Base-by-base conservation (phyloP, 2,113 vertebrate genomes). In the Cepphus grylle region DNA sequence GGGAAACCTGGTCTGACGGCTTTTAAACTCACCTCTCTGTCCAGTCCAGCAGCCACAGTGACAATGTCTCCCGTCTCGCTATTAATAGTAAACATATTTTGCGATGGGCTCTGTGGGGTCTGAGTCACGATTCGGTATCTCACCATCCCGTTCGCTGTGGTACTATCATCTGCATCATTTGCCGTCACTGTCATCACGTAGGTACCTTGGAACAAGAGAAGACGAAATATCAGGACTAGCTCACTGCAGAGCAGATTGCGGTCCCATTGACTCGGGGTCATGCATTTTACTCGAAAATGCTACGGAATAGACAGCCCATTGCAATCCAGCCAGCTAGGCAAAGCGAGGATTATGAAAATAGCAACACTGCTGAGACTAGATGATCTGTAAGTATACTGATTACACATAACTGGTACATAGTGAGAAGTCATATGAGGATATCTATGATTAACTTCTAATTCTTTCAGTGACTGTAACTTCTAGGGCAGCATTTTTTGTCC, bases 51-150 rank as follows among this genome's bases (percentile, higher is more conserved):
- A 2, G 99, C 99, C 96, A 99, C 99, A 0, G 99, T 99, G 94
- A 99, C 98, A 0, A 99, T 99, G 94, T 99, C 99, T 26, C 99
- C 99, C 0, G 99, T 99, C 98, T 99, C 99, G 0, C 99, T 99
- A 98, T 99, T 99, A 83, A 99, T 99, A 56, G 99, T 99, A 93
- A 99, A 99, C 99, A 99, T 99, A 88, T 99, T 99, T 9, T 99
- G 99, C 2, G 99, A 99, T 0, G 99, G 99, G 96, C 99, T 99
- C 98, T 99, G 99, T 0, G 99, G 99, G 10, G 97, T 99, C 97
- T 99, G 99, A 6, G 99, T 99, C 96, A 99, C 98, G 16, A 99
- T 99, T 8, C 99, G 98, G 94, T 99, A 99, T 40, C 99, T 98
- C 95, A 99, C 99, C 98, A 99, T 99, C 74, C 99, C 99, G 2